Conservation (phyloP, 2,113 vertebrate genomes). For the Rousettus leschenaultii region DNA sequence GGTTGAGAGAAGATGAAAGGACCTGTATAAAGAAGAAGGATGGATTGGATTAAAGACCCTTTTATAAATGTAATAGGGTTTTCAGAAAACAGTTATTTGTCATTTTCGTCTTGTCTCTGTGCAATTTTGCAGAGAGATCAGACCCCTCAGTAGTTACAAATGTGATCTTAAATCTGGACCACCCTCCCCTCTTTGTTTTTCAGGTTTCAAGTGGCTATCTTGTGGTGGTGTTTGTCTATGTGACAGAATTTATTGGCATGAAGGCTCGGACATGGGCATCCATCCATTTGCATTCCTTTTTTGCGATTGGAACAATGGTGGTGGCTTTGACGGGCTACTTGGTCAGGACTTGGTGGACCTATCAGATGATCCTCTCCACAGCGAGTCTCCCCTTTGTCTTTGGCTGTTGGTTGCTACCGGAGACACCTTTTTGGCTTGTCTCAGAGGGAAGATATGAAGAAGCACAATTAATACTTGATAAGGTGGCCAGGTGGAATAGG, state of each 20-base stretch:
- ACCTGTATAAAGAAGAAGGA: not conserved
- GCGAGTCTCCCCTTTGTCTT: slow-evolving; percentile 91
- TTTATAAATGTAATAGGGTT: not conserved
- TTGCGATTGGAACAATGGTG: slow-evolving; percentile 91
- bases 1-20: not conserved
- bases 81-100: not conserved
- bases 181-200: slow-evolving; percentile 38
- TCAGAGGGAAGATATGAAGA: slow-evolving; percentile 87
- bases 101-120: not conserved
- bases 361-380: slow-evolving; percentile 91
- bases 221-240: slow-evolving; percentile 96
- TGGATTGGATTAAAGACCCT: not conserved
- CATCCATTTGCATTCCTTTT: slow-evolving; percentile 94
- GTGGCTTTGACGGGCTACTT: slow-evolving; percentile 92
- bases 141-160: not conserved
- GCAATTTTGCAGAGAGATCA: not conserved
- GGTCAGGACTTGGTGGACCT: slow-evolving; percentile 93
- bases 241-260: slow-evolving; percentile 93
- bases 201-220: slow-evolving; percentile 95
- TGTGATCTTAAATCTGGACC: not conserved
- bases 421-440: slow-evolving; percentile 95
- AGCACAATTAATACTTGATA: slow-evolving; percentile 86
- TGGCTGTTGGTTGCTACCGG: slow-evolving; percentile 95
- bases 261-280: slow-evolving; percentile 95
- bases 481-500: slow-evolving; percentile 89